Percentiles rank a stretch among this genome's conserved stretches.
Evolutionary conservation across 2,113 vertebrate genomes (phyloP).

Genomic region (Empidonax traillii): DNA sequence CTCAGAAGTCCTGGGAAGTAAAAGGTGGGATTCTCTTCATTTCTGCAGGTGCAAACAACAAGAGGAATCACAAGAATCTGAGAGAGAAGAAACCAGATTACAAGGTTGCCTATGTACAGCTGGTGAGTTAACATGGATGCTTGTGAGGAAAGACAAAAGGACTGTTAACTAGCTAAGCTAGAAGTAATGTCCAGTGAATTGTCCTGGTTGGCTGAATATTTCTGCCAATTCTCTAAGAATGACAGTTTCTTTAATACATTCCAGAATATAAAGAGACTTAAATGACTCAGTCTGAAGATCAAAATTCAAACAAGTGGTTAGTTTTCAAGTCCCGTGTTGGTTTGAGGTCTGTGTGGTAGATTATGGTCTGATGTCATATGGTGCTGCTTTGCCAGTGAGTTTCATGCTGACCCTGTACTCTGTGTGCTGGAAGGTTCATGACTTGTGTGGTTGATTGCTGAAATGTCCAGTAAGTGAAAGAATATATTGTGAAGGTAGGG

Average conservation of each 20-base stretch:
- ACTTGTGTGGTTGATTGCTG: conserved; percentile 32
- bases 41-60: conserved; percentile 84
- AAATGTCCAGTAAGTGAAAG: conserved; percentile 54
- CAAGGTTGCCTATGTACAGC: conserved; percentile 95
- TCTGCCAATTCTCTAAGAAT: background rate
- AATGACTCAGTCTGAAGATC: background rate
- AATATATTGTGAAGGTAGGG: conserved; percentile 35
- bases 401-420: conserved; percentile 25
- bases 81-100: conserved; percentile 90
- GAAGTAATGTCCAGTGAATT: background rate
- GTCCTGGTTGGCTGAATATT: background rate
- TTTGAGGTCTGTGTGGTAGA: background rate
- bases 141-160: background rate
- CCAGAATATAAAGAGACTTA: background rate
- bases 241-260: background rate
- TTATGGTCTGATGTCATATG: conserved; percentile 23
- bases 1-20: background rate
- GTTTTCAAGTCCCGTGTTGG: background rate
- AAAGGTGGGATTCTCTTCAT: background rate
- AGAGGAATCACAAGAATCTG: conserved; percentile 86
- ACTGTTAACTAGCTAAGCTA: background rate
- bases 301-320: background rate
- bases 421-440: conserved; percentile 19
- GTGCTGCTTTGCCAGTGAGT: conserved; percentile 7
- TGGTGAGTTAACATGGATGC: conserved; percentile 80